Evolutionary conservation across 2,113 vertebrate species (phyloP).

Genomic region (Atractosteus spatula): DNA sequence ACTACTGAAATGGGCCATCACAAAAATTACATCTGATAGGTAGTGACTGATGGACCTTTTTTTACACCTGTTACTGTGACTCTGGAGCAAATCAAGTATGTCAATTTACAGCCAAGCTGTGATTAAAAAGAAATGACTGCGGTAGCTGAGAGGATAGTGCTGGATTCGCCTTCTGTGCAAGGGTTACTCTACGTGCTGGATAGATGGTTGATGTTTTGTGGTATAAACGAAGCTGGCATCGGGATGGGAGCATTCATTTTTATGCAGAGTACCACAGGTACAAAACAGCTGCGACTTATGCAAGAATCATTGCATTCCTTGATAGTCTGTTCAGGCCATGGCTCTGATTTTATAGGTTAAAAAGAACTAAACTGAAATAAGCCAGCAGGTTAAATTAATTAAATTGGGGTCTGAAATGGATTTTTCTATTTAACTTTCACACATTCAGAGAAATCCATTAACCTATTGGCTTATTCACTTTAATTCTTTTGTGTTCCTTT

Average conservation of each 20-base stretch:
- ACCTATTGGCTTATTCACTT: too few species aligned
- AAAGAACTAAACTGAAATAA: too few species aligned
- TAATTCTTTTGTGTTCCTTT: too few species aligned
- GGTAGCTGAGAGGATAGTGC: neutral
- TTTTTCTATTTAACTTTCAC: too few species aligned
- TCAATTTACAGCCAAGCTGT: slow-evolving; percentile 6
- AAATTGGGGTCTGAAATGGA: too few species aligned
- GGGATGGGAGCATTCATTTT: neutral
- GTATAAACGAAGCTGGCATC: neutral
- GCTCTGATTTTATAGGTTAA: too few species aligned
- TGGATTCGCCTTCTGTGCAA: neutral
- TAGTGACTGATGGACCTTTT: slow-evolving; percentile 19
- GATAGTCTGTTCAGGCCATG: too few species aligned
- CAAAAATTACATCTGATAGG: slow-evolving; percentile 19
- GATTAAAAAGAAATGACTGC: neutral
- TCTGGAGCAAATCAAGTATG: slow-evolving; percentile 16
- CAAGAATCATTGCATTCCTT: too few species aligned
- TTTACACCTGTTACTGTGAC: slow-evolving; percentile 22
- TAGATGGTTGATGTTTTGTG: neutral
- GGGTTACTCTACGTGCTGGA: neutral
- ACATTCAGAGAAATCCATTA: too few species aligned
- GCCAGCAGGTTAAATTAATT: too few species aligned
- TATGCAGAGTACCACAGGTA: neutral
- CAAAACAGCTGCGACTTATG: too few species aligned
- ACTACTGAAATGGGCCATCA: slow-evolving; percentile 21